Evolutionary conservation across 2,113 vertebrate genomes (phyloP).

Genomic region (Coptodon rendalli): DNA sequence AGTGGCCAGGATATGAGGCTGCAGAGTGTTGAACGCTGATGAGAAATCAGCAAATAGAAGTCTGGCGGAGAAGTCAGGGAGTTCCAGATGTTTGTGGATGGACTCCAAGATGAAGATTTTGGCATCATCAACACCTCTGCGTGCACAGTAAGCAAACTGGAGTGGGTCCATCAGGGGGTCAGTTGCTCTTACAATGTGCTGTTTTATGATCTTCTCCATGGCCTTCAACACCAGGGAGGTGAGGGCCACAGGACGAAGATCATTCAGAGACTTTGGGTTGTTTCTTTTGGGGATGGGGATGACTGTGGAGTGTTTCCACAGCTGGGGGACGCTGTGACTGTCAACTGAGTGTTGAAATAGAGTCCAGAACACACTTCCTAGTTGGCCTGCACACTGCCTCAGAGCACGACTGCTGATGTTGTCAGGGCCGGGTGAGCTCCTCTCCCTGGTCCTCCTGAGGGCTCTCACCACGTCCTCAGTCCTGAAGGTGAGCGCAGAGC

Average conservation of each 20-base stretch:
- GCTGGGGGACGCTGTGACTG: background rate
- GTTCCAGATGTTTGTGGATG: background rate
- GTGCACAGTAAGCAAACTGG: background rate
- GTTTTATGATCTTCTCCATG: background rate
- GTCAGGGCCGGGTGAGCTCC: background rate
- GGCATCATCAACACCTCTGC: fast-evolving
- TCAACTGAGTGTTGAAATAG: fast-evolving
- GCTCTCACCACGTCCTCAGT: background rate
- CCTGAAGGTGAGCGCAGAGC: background rate
- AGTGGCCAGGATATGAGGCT: fast-evolving
- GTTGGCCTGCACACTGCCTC: fast-evolving
- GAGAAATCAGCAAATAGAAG: background rate
- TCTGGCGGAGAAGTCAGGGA: background rate
- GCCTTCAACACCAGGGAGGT: background rate
- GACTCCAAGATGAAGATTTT: background rate
- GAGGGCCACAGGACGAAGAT: background rate
- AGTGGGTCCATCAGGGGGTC: background rate
- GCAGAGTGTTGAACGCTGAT: too few relatives aligned
- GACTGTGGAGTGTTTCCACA: background rate
- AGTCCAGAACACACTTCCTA: background rate
- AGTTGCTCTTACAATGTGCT: background rate
- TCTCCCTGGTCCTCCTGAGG: background rate
- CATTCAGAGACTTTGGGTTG: background rate
- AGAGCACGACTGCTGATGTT: background rate
- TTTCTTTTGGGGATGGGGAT: background rate